phyloP scores from a whole-genome alignment of 2,797 vertebrate genomes.

The Mormyrops boulengeri region DNA sequence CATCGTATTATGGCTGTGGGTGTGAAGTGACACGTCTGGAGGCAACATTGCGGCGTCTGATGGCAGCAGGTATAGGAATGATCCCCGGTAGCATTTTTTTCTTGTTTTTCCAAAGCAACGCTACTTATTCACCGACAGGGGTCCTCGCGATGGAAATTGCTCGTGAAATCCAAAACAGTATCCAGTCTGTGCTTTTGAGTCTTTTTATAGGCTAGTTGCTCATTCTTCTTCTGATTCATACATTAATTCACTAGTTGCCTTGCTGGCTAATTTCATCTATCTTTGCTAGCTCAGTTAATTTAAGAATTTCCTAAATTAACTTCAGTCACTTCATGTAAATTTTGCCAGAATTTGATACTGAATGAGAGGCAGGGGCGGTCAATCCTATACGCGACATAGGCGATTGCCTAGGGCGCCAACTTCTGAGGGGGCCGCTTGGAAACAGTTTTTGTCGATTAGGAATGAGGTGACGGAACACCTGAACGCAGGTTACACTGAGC shows the following conservation, averaged over 20 bases:
- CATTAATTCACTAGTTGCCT: background rate
- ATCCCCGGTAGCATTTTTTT: background rate
- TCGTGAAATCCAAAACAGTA: background rate
- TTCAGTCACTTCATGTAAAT: background rate
- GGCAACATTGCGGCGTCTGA: background rate
- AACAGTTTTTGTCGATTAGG: background rate
- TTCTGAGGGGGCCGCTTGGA: too few relatives aligned
- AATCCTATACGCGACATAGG: too few relatives aligned
- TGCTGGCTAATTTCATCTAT: background rate
- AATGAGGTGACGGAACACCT: background rate
- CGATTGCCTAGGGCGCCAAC: too few relatives aligned
- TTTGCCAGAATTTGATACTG: background rate
- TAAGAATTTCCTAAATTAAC: background rate
- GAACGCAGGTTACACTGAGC: background rate
- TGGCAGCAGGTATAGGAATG: background rate
- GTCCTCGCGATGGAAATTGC: background rate
- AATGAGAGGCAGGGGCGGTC: background rate
- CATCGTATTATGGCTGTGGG: background rate
- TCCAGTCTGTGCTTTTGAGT: background rate
- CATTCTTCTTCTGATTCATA: background rate
- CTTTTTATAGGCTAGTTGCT: background rate
- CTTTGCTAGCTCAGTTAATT: background rate
- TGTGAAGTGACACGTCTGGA: background rate
- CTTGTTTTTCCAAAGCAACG: background rate
- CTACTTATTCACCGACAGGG: background rate